These are phyloP conservation scores for Tribolium freemani DNA, from an alignment of 2,888 invertebrate genomes.

Conservation along the genomic window DNA sequence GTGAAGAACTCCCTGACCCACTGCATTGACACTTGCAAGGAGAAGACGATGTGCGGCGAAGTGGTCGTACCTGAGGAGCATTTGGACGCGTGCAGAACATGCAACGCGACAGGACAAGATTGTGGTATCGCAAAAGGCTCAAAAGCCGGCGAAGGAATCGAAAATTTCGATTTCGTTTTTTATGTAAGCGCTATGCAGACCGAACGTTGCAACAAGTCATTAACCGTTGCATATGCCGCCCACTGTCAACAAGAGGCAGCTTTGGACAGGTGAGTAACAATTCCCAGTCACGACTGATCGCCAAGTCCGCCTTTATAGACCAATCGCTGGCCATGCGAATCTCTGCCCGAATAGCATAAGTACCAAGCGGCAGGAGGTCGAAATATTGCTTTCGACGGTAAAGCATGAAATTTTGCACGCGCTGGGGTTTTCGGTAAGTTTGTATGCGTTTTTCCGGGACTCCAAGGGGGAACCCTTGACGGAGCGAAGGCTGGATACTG, in stretches of 20 bases:
- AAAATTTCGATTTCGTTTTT: conserved; percentile 93
- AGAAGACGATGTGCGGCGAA: conserved; percentile 95
- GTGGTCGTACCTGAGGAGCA: conserved; percentile 93
- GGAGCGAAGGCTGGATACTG: conserved; percentile 83
- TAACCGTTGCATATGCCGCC: conserved; percentile 97
- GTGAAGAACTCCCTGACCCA: conserved; percentile 87
- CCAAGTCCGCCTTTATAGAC: conserved; percentile 73
- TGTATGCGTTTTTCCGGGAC: conserved; percentile 97
- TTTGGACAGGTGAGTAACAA: conserved; percentile 74
- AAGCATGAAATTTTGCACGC: conserved; percentile 99
- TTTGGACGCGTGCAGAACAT: conserved; percentile 91
- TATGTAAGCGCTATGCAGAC: conserved; percentile 97
- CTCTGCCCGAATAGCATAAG: conserved; percentile 96
- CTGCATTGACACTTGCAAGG: conserved; percentile 88
- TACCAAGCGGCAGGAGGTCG: conserved; percentile 90
- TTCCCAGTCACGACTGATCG: neutral
- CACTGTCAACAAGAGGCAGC: conserved; percentile 98
- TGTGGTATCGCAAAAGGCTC: conserved; percentile 76
- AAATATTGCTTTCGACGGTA: conserved; percentile 93
- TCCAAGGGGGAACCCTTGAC: conserved; percentile 90
- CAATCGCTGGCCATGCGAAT: conserved; percentile 99
- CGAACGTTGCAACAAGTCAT: conserved; percentile 89
- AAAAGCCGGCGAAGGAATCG: conserved; percentile 77
- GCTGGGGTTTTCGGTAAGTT: conserved; percentile 94
- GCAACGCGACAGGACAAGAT: conserved; percentile 88